Evolutionary conservation across 1,140 invertebrate species (phyloP), one percentile per base, ranked within the genome.

Genomic region (Drosophila santomea): DNA sequence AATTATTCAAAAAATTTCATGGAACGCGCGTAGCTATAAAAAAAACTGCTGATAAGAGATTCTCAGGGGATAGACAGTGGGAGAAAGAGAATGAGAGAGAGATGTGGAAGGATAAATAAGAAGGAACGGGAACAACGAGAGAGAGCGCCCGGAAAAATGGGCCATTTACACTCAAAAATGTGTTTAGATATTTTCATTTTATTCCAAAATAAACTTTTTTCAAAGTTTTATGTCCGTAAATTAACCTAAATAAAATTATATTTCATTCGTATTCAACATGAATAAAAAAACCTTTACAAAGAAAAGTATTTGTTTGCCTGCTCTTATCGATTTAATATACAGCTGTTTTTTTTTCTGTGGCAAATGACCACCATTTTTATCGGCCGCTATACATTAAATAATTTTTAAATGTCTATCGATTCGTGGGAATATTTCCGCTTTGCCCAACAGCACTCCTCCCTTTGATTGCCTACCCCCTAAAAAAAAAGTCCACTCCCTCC

Each of bases 381-480:
- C 20, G 20, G 52, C 2, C 20, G 36, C 36, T 41, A n/a, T 55
- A 14, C 39, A 41, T 41, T 66, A 79, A 88, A 54, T 81, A 88
- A 75, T 69, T 88, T 76, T 88, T 76, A 79, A 83, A 88, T 88
- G 72, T 80, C 84, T 88, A 88, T 89, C 84, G 83, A 83, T 89
- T 88, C 60, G 83, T 86, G 83, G 71, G 83, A 86, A 86, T 82
- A 74, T 75, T 76, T 72, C 54, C 68, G 51, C 54, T 57, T 36
- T n/a, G 43, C 23, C 44, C 23, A 23, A 55, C 14, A 44, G 23
- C 10, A 36, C 36, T 28, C 35, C 52, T 32, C 36, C 36, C 41
- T 32, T 28, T 36, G 15, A 39, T 47, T 23, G 14, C 41, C 35
- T 35, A 68, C 50, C 56, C 12, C 32, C 20, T 55, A 36, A 51